phyloP scores from a whole-genome alignment of 2,113 vertebrate genomes.

The Isurus oxyrinchus region DNA sequence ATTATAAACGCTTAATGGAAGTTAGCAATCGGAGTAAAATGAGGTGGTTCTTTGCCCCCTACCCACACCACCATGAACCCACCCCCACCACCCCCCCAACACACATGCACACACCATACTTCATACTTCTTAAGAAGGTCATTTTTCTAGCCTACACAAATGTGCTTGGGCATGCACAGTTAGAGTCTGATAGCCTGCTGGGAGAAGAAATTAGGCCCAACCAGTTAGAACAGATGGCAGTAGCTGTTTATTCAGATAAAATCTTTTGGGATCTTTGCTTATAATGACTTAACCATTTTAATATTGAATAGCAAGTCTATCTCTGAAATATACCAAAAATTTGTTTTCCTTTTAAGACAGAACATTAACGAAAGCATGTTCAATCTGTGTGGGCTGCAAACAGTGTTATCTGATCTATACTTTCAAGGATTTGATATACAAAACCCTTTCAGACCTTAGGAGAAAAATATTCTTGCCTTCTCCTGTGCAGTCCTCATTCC shows the following conservation, averaged over 20 bases:
- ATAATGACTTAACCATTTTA: not conserved
- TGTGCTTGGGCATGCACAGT: not conserved
- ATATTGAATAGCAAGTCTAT: too few relatives aligned
- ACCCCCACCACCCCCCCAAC: too few relatives aligned
- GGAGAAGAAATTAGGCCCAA: not conserved
- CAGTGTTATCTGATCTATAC: not conserved
- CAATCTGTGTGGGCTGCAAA: not conserved
- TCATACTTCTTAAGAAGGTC: not conserved
- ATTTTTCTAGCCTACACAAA: not conserved
- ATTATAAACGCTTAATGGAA: not conserved
- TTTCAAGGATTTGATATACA: not conserved
- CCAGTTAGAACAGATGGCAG: slow-evolving; percentile 35
- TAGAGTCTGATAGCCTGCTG: not conserved
- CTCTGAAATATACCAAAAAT: not conserved
- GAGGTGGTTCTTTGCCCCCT: not conserved
- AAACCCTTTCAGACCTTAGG: not conserved
- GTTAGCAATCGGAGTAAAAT: not conserved
- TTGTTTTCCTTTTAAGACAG: not conserved
- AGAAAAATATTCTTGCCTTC: not conserved
- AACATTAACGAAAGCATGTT: not conserved
- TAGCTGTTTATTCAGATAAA: slow-evolving; percentile 29
- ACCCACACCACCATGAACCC: too few relatives aligned
- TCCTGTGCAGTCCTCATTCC: not conserved
- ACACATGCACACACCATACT: not conserved
- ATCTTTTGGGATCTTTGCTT: not conserved